Evolutionary conservation across 2,888 invertebrate genomes (phyloP).

Genomic region (Meghimatium bilineatum): DNA sequence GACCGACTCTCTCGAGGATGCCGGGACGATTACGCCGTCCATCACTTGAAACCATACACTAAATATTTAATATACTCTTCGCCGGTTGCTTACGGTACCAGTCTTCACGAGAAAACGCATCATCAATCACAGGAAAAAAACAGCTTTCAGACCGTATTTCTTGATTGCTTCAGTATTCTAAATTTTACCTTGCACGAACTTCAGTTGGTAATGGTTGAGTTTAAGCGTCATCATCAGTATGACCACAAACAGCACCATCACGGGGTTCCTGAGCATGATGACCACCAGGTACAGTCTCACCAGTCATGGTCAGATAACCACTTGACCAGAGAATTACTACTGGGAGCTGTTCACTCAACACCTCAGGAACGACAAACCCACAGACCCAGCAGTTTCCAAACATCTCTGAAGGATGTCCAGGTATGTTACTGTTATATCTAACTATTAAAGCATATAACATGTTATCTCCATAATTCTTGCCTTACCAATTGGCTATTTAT

Average conservation of each 20-base stretch:
- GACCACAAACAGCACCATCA: slow-evolving; percentile 21
- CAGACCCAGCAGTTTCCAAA: slow-evolving; percentile 80
- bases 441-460: too few species aligned
- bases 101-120: background rate
- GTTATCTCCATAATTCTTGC: too few species aligned
- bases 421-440: too few species aligned
- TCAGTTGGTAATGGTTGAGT: slow-evolving; percentile 79
- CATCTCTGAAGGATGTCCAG: slow-evolving; percentile 78
- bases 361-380: slow-evolving; percentile 77
- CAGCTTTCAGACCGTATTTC: slow-evolving; percentile 54
- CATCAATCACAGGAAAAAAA: slow-evolving; percentile 9
- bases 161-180: slow-evolving; percentile 79
- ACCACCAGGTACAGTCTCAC: background rate
- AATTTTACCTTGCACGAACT: slow-evolving; percentile 81
- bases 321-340: slow-evolving; percentile 73
- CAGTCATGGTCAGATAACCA: background rate
- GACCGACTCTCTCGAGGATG: slow-evolving; percentile 59
- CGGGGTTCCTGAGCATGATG: slow-evolving; percentile 1
- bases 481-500: too few species aligned
- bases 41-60: slow-evolving; percentile 39
- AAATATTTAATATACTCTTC: slow-evolving; percentile 34
- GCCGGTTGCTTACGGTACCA: background rate
- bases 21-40: background rate
- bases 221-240: slow-evolving; percentile 58
- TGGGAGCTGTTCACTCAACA: slow-evolving; percentile 80